Evolutionary conservation across 2,113 vertebrate genomes (phyloP), one percentile per base, ranked within the genome.

Genomic region (Rhinichthys klamathensis): DNA sequence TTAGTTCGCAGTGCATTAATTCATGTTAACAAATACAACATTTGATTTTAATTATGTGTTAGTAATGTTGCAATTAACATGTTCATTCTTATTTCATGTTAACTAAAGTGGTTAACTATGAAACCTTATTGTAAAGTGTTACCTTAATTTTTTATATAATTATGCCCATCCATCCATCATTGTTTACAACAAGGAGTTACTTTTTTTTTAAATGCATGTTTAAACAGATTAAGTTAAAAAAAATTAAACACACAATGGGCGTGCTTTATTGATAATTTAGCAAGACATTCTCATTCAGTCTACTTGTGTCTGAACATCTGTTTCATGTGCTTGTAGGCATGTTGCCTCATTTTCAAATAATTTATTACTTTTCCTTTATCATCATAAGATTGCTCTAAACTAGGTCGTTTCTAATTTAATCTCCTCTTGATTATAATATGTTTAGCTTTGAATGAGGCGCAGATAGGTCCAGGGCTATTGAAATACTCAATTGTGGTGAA

Each of bases 241-340:
- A 49, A 15, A 15, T 4, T 9, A 6, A 25, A 79, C 23, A 61
- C 35, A 8, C 32, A 79, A 56, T 80, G 35, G 16, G 23, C 23
- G 12, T 58, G 21, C 32, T 46, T 63, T 65, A 80, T 65, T 35
- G 61, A 67, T 81, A 35, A 32, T 81, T 81, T 13, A 51, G 61
- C 16, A 32, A 32, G 25, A 13, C 41, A 30, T 23, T 65, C 46
- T 67, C 18, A 16, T 67, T 81, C 10, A 51, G 16, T 67, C 4
- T 49, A 10, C 61, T 32, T 81, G 41, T 51, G 15, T 81, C 35
- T 80, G 35, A 80, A 80, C 77, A 80, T 76, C 74, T 80, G 56
- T 61, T 61, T 80, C 56, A 15, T 80, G 12, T 63, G 77, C 77
- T 61, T 63, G 58, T 49, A 18, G 41, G 61, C 44, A 81, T 69